Percentiles rank a stretch among this genome's conserved stretches.
These are phyloP conservation scores for Oeneis ivallda DNA, from an alignment of 2,888 invertebrate species.

Conservation along the genomic window DNA sequence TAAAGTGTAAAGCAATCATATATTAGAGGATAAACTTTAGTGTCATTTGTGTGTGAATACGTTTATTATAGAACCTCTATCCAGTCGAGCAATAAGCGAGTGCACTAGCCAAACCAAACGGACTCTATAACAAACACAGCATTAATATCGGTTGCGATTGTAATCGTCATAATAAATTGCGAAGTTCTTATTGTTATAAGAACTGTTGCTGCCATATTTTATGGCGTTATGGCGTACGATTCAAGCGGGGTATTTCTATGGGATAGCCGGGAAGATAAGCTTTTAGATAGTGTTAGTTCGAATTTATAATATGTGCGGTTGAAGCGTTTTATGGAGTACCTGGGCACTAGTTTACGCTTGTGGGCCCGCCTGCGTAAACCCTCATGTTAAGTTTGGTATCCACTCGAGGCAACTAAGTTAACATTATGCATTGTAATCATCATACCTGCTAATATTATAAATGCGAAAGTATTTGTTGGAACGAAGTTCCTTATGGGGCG, in stretches of 20 bases:
- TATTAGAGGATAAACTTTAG: too few species aligned
- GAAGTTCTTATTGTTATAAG: slow-evolving; percentile 39
- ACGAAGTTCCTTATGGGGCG: too few species aligned
- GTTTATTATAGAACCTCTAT: too few species aligned
- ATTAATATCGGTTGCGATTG: slow-evolving; percentile 38
- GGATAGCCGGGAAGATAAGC: slow-evolving; percentile 28
- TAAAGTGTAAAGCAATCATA: too few species aligned
- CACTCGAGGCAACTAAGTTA: not conserved
- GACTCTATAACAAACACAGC: slow-evolving; percentile 34
- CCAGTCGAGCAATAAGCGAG: slow-evolving; percentile 6
- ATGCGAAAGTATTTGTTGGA: too few species aligned
- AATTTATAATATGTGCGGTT: slow-evolving; percentile 33
- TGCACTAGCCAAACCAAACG: slow-evolving; percentile 22
- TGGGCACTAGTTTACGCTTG: not conserved
- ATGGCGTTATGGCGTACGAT: slow-evolving; percentile 35
- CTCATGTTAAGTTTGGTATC: not conserved
- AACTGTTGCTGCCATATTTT: slow-evolving; percentile 39
- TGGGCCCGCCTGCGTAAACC: not conserved
- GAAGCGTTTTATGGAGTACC: slow-evolving; percentile 20
- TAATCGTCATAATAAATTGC: slow-evolving; percentile 41
- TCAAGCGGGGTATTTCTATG: slow-evolving; percentile 32
- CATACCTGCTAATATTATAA: too few species aligned
- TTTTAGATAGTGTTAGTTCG: slow-evolving; percentile 27
- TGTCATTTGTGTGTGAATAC: too few species aligned
- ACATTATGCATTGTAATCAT: too few species aligned